phyloP scores from a whole-genome alignment of 2,113 vertebrate species.

The Formicarius rufipectus region DNA sequence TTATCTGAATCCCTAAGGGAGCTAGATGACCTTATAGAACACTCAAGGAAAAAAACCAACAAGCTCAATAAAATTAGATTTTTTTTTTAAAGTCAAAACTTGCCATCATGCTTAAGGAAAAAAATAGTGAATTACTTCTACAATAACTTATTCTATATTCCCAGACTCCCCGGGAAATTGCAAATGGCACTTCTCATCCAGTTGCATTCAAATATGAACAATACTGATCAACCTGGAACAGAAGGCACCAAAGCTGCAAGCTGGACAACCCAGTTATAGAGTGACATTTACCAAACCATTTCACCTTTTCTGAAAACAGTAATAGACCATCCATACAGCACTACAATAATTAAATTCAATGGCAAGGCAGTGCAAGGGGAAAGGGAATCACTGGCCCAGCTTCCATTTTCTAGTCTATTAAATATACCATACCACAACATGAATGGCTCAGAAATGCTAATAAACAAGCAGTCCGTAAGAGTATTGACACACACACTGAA shows the following conservation, averaged over 20 bases:
- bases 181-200: neutral
- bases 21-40: neutral
- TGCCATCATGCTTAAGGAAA: neutral
- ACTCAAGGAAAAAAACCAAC: neutral
- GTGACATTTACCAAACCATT: neutral
- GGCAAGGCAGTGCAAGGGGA: neutral
- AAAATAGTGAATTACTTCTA: neutral
- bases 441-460: neutral
- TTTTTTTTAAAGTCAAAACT: neutral
- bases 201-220: neutral
- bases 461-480: neutral
- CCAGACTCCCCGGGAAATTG: neutral
- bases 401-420: neutral
- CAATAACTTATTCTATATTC: neutral
- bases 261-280: neutral
- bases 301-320: neutral
- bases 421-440: neutral
- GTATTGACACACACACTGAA: neutral
- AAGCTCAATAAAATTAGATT: neutral
- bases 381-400: neutral
- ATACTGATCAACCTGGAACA: neutral
- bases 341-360: neutral
- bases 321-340: neutral
- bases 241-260: neutral
- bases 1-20: slow-evolving; percentile 10